A percentile compares a stretch with the other conserved stretches of the same genome.
These are phyloP conservation scores for Sebastes matsubarae DNA, from an alignment of 2,797 vertebrate genomes.

Conservation along the genomic window DNA sequence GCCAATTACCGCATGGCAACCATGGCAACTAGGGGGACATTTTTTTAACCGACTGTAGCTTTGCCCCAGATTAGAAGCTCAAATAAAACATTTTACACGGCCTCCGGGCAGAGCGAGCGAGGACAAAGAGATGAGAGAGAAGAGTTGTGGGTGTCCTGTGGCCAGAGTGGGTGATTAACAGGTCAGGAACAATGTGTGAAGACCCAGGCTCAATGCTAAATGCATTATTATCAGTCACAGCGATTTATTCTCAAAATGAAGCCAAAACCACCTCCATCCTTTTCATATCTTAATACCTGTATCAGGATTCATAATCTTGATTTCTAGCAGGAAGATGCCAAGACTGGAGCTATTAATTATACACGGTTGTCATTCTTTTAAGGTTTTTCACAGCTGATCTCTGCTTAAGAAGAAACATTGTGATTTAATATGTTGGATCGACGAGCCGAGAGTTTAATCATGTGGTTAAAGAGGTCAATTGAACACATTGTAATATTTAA, in stretches of 20 bases:
- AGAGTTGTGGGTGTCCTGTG: constrained; percentile 57
- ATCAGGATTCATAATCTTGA: constrained; percentile 15
- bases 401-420: background rate
- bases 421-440: background rate
- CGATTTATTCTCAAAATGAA: constrained; percentile 34
- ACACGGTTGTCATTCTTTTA: background rate
- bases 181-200: constrained; percentile 41
- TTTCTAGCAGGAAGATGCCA: background rate
- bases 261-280: background rate
- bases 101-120: constrained; percentile 21
- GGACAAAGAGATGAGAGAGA: constrained; percentile 19
- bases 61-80: constrained; percentile 38
- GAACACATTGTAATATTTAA: background rate
- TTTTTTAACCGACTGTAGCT: constrained; percentile 25
- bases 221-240: constrained; percentile 27
- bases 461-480: background rate
- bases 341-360: constrained; percentile 2
- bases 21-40: constrained; percentile 37
- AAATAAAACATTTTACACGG: constrained; percentile 53
- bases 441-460: background rate
- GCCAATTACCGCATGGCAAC: constrained; percentile 54
- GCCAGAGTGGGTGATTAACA: constrained; percentile 65
- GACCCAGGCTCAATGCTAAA: constrained; percentile 2
- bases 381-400: background rate
- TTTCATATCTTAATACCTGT: constrained; percentile 16